Evolutionary conservation across 2,888 invertebrate genomes (phyloP), one percentile per base, ranked within the genome.

Genomic region (Tethea ocularis): DNA sequence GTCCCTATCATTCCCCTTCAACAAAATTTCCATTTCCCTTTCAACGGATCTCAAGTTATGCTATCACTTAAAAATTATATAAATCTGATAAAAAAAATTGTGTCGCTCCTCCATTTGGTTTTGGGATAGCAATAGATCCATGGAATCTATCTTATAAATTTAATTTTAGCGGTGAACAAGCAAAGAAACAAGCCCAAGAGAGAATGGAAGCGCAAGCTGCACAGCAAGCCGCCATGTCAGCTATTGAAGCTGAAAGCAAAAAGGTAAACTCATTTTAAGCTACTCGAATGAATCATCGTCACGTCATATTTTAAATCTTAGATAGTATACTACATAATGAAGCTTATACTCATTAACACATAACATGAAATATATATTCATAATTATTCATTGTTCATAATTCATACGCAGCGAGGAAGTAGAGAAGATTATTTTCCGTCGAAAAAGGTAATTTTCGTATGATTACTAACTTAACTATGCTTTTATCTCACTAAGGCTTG

Each of bases 211-310:
- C 97, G 0, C 97, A 97, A 67, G 97, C 96, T 0, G 97, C 96
- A 0, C 98, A 98, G 77, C 97, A 97, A 82, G 98, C 97, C 0
- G 97, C 97, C 0, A 97, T 97, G 97, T 96, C 97, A 0, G 97
- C 97, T 0, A 96, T 97, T 36, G 97, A 97, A 86, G 96, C 97
- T 0, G 97, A 97, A 82, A 95, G 95, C 61, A 97, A 97, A 77
- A 95, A 95, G 89, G 94, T 94, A 62, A 41, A 1, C 13, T 52
- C 17, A 51, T 4, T 38, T 46, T 46, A 13, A 33, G 3, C 13
- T 33, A 33, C 11, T 2, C 29, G 8, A 29, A 11, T 13, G 4
- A 8, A 6, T 33, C 33, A 2, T n/a, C n/a, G n/a, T n/a, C n/a
- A 26, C 6, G 26, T 26, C 26, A 26, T 2, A 26, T 26, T 2